These are phyloP conservation scores for Melieria picta DNA, from an alignment of 2,888 invertebrate species.

Conservation along the genomic window DNA sequence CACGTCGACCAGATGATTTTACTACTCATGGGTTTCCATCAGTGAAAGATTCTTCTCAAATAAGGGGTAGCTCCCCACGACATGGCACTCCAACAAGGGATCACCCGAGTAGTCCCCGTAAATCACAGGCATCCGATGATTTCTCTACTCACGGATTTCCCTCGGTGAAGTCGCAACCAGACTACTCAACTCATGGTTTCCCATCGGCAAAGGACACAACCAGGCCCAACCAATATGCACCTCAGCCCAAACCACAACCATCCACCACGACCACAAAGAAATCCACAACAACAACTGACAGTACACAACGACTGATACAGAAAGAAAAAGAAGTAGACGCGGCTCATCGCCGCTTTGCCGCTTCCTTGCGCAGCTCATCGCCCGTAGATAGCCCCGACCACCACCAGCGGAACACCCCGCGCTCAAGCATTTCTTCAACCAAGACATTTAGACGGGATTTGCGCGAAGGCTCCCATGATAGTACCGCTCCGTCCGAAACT, in stretches of 20 bases:
- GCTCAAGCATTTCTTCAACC: slow-evolving; percentile 60
- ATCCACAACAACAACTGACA: slow-evolving; percentile 42
- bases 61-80: slow-evolving; percentile 29
- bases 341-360: slow-evolving; percentile 80
- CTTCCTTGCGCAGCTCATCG: slow-evolving; percentile 75
- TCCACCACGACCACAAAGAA: slow-evolving; percentile 43
- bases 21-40: slow-evolving; percentile 48
- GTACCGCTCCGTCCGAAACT: slow-evolving; percentile 60
- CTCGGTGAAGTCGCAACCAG: slow-evolving; percentile 41
- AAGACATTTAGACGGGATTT: slow-evolving; percentile 51
- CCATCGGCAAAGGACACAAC: slow-evolving; percentile 44
- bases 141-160: slow-evolving; percentile 51
- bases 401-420: slow-evolving; percentile 54
- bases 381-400: slow-evolving; percentile 68
- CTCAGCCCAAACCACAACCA: slow-evolving; percentile 31
- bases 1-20: slow-evolving; percentile 38
- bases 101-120: slow-evolving; percentile 42
- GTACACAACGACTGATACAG: slow-evolving; percentile 51
- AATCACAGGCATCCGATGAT: slow-evolving; percentile 41
- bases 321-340: slow-evolving; percentile 69
- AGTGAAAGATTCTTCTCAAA: slow-evolving; percentile 32
- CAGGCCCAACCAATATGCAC: slow-evolving; percentile 30
- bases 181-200: slow-evolving; percentile 43
- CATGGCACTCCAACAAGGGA: slow-evolving; percentile 33
- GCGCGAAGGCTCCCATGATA: slow-evolving; percentile 65